These are phyloP conservation scores for Pteruthius melanotis DNA, from an alignment of 2,113 vertebrate genomes.

Conservation along the genomic window DNA sequence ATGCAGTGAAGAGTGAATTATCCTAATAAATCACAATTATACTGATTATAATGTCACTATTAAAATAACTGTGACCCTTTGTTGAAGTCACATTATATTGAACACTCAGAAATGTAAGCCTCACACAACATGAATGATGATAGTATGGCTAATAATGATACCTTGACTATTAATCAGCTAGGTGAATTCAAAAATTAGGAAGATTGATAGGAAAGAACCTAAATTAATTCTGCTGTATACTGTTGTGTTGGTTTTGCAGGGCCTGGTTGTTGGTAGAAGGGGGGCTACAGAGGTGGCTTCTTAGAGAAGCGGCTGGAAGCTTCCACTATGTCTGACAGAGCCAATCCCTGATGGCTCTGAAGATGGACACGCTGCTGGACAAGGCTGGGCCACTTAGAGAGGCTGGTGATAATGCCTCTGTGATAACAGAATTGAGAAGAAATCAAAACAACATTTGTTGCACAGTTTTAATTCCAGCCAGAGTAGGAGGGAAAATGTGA, in stretches of 20 bases:
- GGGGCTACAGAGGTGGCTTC: no score
- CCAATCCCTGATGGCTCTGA: not conserved
- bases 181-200: not conserved
- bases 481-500: no score
- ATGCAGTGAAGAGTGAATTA: not conserved
- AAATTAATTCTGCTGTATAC: not conserved
- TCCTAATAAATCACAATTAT: slow-evolving; percentile 9
- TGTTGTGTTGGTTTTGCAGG: not conserved
- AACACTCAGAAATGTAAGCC: not conserved
- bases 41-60: not conserved
- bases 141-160: not conserved
- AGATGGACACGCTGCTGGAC: not conserved
- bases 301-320: not conserved
- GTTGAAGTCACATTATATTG: not conserved
- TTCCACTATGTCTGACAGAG: not conserved
- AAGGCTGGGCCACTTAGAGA: no score
- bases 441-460: not conserved
- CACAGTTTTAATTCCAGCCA: no score
- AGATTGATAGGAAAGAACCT: not conserved
- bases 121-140: not conserved
- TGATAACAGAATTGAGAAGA: not conserved
- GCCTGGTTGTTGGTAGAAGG: not conserved
- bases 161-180: not conserved
- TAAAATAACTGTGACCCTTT: slow-evolving; percentile 21
- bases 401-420: no score